Conservation (phyloP, 2,888 invertebrate genomes). For the Machimus rusticus region DNA sequence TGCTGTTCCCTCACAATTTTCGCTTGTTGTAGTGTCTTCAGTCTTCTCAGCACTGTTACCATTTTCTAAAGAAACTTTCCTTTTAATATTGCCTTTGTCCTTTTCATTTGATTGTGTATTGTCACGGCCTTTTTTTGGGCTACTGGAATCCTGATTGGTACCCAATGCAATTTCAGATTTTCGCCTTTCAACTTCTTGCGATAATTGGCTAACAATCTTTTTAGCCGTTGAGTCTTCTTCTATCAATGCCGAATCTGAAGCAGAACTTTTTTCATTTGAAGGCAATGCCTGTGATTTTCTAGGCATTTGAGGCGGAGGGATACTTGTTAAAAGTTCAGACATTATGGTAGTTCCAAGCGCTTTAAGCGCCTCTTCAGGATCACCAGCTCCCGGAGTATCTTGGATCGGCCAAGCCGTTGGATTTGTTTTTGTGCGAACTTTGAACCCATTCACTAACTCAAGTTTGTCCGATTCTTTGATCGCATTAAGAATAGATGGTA, state of each 20-base stretch:
- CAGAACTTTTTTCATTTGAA: conserved; percentile 9
- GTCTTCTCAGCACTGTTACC: background rate
- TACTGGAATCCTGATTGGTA: background rate
- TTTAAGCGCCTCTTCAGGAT: background rate
- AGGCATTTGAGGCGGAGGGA: conserved; percentile 77
- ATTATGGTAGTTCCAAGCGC: conserved; percentile 56
- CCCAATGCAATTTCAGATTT: background rate
- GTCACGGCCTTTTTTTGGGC: background rate
- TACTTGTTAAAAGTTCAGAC: conserved; percentile 70
- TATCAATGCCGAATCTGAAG: background rate
- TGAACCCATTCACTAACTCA: conserved; percentile 78
- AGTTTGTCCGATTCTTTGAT: conserved; percentile 86
- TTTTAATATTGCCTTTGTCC: background rate
- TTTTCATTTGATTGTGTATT: background rate
- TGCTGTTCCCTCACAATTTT: background rate
- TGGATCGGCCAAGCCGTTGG: conserved; percentile 88
- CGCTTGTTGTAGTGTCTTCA: background rate
- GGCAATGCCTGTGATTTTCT: conserved; percentile 65
- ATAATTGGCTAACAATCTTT: background rate
- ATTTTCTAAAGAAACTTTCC: background rate
- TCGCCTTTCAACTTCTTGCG: conserved; percentile 5
- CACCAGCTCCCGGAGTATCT: conserved; percentile 51
- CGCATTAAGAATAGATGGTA: conserved; percentile 83
- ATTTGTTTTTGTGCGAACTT: conserved; percentile 83
- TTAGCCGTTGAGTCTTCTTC: background rate